Percentiles rank a stretch among this genome's conserved stretches.
Evolutionary conservation across 2,888 invertebrate species (phyloP).

Genomic region (Subacronicta megacephala): DNA sequence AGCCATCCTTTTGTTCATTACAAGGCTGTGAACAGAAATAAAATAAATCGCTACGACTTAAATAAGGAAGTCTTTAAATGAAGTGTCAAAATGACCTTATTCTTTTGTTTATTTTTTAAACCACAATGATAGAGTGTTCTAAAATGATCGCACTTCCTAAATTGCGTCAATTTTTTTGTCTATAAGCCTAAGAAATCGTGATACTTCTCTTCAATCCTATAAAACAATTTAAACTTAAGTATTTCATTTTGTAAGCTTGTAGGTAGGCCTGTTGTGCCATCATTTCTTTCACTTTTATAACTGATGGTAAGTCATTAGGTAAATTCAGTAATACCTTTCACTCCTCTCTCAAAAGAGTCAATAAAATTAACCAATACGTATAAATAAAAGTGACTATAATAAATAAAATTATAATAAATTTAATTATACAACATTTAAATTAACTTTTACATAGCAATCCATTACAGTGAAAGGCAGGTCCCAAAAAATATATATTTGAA

Average conservation of each 20-base stretch:
- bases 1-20: constrained; percentile 23
- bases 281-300: no score
- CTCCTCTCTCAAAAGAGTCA: not conserved
- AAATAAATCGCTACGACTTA: constrained; percentile 28
- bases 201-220: no score
- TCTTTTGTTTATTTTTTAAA: constrained; percentile 28
- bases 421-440: no score
- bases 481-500: no score
- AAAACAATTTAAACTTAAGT: no score
- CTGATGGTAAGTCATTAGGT: no score
- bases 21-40: constrained; percentile 39
- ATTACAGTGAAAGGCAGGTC: no score
- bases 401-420: not conserved
- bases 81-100: constrained; percentile 23
- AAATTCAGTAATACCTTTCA: constrained; percentile 18
- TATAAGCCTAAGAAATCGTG: no score
- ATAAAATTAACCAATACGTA: not conserved
- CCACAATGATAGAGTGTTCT: constrained; percentile 3
- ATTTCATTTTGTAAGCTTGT: no score
- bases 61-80: constrained; percentile 39
- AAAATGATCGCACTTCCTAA: constrained; percentile 16
- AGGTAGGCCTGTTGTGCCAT: no score
- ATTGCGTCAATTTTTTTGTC: not conserved
- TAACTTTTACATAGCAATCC: no score
- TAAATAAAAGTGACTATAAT: constrained; percentile 1